Percentiles rank a stretch among this genome's conserved stretches.
These are phyloP conservation scores for Listronotus bonariensis DNA, from an alignment of 1,140 invertebrate genomes.

Conservation along the genomic window DNA sequence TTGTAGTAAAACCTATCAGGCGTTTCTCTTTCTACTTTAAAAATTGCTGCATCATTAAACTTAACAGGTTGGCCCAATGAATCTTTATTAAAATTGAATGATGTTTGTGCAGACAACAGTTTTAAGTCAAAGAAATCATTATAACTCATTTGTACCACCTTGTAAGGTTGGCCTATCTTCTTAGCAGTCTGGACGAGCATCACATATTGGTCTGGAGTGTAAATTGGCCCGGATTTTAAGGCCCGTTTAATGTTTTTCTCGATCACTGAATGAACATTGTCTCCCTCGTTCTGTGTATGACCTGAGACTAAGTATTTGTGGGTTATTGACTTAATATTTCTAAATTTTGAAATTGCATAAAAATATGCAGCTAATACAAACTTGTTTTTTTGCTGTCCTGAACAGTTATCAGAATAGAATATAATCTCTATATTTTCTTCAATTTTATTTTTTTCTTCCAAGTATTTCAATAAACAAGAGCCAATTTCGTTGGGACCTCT, in stretches of 20 bases:
- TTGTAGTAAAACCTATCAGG: too few species aligned
- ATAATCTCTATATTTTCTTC: constrained; percentile 11
- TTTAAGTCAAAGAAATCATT: too few species aligned
- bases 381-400: constrained; percentile 56
- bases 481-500: constrained; percentile 23
- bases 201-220: too few species aligned
- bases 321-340: constrained; percentile 45
- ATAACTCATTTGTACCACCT: too few species aligned
- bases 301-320: constrained; percentile 54
- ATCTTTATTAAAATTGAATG: too few species aligned
- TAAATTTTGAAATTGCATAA: constrained; percentile 41
- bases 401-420: constrained; percentile 53
- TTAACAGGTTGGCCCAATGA: too few species aligned
- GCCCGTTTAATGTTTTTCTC: constrained; percentile 41
- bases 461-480: constrained; percentile 4
- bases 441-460: not conserved
- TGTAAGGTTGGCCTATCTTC: too few species aligned
- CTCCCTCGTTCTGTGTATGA: constrained; percentile 55
- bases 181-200: too few species aligned
- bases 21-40: too few species aligned
- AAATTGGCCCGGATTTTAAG: too few species aligned
- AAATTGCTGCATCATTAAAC: too few species aligned
- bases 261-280: constrained; percentile 52
- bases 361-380: constrained; percentile 50
- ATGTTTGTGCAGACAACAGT: too few species aligned